Conservation (phyloP, 2,113 vertebrate genomes). For the Alaudala cheleensis region DNA sequence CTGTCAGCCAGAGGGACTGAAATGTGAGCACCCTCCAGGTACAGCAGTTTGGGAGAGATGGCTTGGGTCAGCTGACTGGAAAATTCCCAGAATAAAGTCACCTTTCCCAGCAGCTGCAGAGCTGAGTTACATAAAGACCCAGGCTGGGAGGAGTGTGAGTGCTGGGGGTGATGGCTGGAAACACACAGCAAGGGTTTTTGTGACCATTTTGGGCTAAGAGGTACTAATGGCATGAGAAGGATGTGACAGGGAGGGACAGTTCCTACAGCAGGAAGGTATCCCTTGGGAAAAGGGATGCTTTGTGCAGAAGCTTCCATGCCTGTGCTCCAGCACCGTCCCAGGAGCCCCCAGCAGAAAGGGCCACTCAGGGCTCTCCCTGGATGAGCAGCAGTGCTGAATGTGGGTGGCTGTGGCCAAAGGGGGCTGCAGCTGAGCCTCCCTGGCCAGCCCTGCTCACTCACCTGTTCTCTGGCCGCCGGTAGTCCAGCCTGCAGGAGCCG, state of each 20-base stretch:
- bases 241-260: not conserved
- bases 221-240: not conserved
- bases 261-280: not conserved
- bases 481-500: conserved; percentile 88
- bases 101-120: conserved; percentile 47
- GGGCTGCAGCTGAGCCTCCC: not conserved
- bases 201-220: not conserved
- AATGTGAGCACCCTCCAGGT: conserved; percentile 29
- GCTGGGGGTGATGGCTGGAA: not conserved
- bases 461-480: conserved; percentile 91
- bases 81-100: conserved; percentile 63
- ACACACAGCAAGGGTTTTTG: not conserved
- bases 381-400: not conserved
- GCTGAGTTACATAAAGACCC: not conserved
- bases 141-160: not conserved
- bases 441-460: not conserved
- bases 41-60: not conserved
- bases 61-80: conserved; percentile 49
- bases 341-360: not conserved
- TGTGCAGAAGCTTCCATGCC: not conserved
- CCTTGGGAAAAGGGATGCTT: not conserved
- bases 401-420: not conserved
- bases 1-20: not conserved
- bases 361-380: not conserved
- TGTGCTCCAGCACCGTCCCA: not conserved